Evolutionary conservation across 2,888 invertebrate genomes (phyloP).

Genomic region (Scrobipalpa atriplicella): DNA sequence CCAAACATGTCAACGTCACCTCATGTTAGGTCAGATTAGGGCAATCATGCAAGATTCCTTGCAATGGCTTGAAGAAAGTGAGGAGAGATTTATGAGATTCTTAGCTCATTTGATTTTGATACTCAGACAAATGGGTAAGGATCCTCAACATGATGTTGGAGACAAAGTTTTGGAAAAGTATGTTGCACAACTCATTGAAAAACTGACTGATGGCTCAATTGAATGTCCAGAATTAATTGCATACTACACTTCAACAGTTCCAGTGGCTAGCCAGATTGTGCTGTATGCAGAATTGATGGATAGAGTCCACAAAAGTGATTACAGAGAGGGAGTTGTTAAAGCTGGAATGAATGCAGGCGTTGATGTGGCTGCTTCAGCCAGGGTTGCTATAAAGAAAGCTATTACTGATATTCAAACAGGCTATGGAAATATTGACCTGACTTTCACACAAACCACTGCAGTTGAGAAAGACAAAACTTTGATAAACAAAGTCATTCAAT

Average conservation of each 20-base stretch:
- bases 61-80: conserved; percentile 83
- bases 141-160: conserved; percentile 86
- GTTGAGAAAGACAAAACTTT: conserved; percentile 75
- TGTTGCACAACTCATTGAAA: conserved; percentile 86
- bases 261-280: conserved; percentile 73
- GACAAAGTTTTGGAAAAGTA: conserved; percentile 90
- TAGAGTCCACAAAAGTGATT: conserved; percentile 84
- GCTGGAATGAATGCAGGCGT: conserved; percentile 89
- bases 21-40: conserved; percentile 92
- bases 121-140: conserved; percentile 90
- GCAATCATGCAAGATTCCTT: conserved; percentile 88
- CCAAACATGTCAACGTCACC: conserved; percentile 91
- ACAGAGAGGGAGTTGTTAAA: conserved; percentile 85
- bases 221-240: conserved; percentile 91
- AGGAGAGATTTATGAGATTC: conserved; percentile 87
- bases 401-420: conserved; percentile 72
- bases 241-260: conserved; percentile 92
- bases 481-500: conserved; percentile 68
- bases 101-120: conserved; percentile 93
- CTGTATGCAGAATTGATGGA: conserved; percentile 88
- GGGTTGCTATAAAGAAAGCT: conserved; percentile 91
- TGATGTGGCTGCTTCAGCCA: conserved; percentile 92
- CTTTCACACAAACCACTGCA: conserved; percentile 86
- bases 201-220: conserved; percentile 71
- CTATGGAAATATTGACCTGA: conserved; percentile 77